Evolutionary conservation across 2,888 invertebrate species (phyloP), one percentile per base, ranked within the genome.

Genomic region (Eudasyphora cyanicolor): DNA sequence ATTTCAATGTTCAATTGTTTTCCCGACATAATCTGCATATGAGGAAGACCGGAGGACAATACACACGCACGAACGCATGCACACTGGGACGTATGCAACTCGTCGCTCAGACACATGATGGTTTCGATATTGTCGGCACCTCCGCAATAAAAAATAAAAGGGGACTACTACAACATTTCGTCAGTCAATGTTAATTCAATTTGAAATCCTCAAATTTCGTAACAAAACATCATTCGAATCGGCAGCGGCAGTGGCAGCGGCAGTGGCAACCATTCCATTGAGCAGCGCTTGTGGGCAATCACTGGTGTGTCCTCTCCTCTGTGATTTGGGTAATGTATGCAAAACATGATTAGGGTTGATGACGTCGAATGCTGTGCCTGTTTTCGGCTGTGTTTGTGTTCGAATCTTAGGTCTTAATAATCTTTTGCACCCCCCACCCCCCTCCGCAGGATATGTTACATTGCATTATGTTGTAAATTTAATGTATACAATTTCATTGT

Each of bases 401-500:
- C n/a, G 42, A 71, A 45, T 45, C 12, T 60, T 75, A 51, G 14
- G 24, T 60, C 71, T 82, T 64, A 32, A 57, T 49, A 70, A 38
- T n/a, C n/a, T n/a, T n/a, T n/a, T n/a, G n/a, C n/a, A n/a, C n/a
- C 60, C 27, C 71, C 64, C 35, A 57, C 57, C 32, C 21, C n/a
- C 4, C 60, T 3, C 71, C 24, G 77, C 70, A 51, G 67, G 74
- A 79, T 82, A 71, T 78, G 83, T 82, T 79, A 81, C 85, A 85
- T 79, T 82, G 71, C 78, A 74, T 82, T 42, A 35, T 57, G 67
- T 79, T 71, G 10, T 79, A 35, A 71, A 64, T 42, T 76, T 38
- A 76, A 69, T 74, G 77, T 81, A 85, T 86, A 81, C 70, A 86
- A 83, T 86, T 86, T 86, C 86, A 86, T 86, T 87, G 86, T 86